A percentile compares a stretch with the other conserved stretches of the same genome.
phyloP scores from a whole-genome alignment of 2,113 vertebrate species.

The Sigmodon hispidus region DNA sequence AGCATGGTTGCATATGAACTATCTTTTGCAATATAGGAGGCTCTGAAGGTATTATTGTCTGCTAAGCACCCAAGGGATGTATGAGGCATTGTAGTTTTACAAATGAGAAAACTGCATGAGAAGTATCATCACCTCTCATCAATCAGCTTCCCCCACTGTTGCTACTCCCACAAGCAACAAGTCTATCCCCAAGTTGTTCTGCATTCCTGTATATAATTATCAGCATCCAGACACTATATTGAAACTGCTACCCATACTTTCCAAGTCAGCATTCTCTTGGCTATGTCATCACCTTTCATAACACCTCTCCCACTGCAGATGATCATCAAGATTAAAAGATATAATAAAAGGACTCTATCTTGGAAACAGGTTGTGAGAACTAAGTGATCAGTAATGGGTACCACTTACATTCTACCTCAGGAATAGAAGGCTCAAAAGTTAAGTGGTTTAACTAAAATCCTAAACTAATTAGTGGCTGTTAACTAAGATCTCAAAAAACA shows the following conservation, averaged over 20 bases:
- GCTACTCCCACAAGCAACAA: background rate
- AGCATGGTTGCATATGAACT: background rate
- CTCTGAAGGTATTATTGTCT: background rate
- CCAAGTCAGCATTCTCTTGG: background rate
- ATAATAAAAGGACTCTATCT: background rate
- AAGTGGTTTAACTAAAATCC: background rate
- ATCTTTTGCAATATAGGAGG: background rate
- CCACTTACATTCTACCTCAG: background rate
- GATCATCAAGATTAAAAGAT: background rate
- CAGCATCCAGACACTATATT: background rate
- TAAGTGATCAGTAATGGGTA: background rate
- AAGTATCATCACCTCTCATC: background rate
- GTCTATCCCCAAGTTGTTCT: background rate
- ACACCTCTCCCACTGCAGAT: background rate
- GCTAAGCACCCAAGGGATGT: background rate
- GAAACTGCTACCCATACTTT: background rate
- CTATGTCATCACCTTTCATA: background rate
- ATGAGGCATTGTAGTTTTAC: background rate
- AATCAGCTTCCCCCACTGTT: background rate
- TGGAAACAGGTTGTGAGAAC: background rate
- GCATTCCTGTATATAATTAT: fast-evolving
- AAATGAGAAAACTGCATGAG: background rate
- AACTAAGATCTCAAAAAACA: no score
- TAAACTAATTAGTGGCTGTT: background rate
- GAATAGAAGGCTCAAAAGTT: background rate